These are phyloP conservation scores for Malthinus seriepunctatus DNA, from an alignment of 2,888 invertebrate species.

Conservation along the genomic window DNA sequence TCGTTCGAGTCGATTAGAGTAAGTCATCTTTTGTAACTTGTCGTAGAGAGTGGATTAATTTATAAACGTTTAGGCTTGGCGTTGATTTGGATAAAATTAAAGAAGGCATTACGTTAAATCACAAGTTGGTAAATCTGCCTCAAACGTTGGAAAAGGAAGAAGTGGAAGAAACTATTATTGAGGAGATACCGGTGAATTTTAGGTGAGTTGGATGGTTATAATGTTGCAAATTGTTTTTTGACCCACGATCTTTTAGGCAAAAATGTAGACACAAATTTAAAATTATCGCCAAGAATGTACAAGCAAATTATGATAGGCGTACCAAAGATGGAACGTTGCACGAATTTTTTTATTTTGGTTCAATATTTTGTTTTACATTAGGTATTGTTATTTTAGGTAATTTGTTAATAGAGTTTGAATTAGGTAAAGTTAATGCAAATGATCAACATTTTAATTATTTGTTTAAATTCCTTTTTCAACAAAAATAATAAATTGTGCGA, in stretches of 20 bases:
- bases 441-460: no score
- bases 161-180: slow-evolving; percentile 19
- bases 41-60: no score
- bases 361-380: slow-evolving; percentile 50
- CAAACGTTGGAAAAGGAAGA: slow-evolving; percentile 9
- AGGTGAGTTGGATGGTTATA: background rate
- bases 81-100: slow-evolving; percentile 52
- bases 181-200: background rate
- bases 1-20: slow-evolving; percentile 55
- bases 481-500: no score
- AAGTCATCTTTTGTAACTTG: slow-evolving; percentile 30
- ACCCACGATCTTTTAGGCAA: slow-evolving; percentile 35
- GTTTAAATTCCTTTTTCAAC: no score
- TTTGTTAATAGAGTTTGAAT: slow-evolving; percentile 48
- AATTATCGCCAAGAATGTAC: slow-evolving; percentile 32
- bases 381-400: slow-evolving; percentile 48
- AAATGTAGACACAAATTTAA: slow-evolving; percentile 33
- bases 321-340: slow-evolving; percentile 42
- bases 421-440: slow-evolving; percentile 59
- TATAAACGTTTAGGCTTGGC: slow-evolving; percentile 41
- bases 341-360: slow-evolving; percentile 46
- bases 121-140: background rate
- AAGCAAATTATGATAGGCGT: slow-evolving; percentile 40
- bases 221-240: background rate
- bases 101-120: slow-evolving; percentile 43